Conservation (phyloP, 2,113 vertebrate species). For the Hemiprocne comata region DNA sequence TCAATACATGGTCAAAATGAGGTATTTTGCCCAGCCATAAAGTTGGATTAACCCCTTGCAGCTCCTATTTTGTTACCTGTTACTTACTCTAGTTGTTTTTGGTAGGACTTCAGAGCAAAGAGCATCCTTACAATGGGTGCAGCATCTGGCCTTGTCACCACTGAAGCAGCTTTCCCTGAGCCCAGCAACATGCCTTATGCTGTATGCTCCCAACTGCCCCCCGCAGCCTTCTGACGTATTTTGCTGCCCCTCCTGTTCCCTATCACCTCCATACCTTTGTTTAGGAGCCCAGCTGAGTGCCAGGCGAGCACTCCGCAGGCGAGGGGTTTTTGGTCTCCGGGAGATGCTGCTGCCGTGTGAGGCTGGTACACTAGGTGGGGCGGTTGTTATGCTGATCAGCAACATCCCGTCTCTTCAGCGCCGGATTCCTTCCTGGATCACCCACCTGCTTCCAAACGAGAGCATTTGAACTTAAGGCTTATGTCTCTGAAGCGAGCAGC, state of each 20-base stretch:
- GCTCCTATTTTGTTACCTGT: not conserved
- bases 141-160: not conserved
- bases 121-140: not conserved
- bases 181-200: rapidly evolving
- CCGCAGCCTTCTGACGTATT: rapidly evolving
- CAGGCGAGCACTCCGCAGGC: rapidly evolving
- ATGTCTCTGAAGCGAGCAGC: not conserved
- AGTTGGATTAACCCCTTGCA: not conserved
- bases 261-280: rapidly evolving
- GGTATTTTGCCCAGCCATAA: not conserved
- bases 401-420: rapidly evolving
- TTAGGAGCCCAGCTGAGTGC: not conserved
- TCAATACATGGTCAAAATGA: rapidly evolving
- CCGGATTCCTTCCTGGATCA: not conserved
- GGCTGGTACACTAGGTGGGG: slow-evolving; percentile 70
- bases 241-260: rapidly evolving
- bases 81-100: not conserved
- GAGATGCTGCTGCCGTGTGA: slow-evolving; percentile 25
- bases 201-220: rapidly evolving
- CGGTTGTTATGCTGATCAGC: slow-evolving; percentile 7
- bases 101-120: not conserved
- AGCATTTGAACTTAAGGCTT: not conserved
- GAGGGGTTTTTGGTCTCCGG: no score
- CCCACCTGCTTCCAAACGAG: not conserved
- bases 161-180: not conserved